A percentile compares a stretch with the other conserved stretches of the same genome.
Conservation (phyloP, 1,140 invertebrate genomes). For the Bombus balteatus region DNA sequence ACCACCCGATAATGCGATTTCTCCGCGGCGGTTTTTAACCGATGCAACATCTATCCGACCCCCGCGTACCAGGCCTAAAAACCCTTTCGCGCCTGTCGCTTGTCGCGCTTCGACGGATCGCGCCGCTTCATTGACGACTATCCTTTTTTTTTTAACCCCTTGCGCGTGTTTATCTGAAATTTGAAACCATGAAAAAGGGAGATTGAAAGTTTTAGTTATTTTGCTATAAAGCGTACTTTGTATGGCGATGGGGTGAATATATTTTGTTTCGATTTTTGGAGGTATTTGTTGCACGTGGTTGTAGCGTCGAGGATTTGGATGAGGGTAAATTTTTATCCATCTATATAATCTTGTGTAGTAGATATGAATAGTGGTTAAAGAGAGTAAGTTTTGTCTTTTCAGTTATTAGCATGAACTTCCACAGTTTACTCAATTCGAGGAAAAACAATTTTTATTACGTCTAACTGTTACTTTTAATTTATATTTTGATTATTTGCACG, state of each 20-base stretch:
- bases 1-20: constrained; percentile 72
- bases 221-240: neutral
- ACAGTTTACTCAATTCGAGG: too few species aligned
- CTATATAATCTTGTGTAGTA: too few species aligned
- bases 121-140: too few species aligned
- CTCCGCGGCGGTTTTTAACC: constrained; percentile 59
- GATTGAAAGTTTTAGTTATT: neutral
- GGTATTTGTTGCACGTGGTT: too few species aligned
- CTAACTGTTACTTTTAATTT: neutral
- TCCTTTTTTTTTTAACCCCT: neutral
- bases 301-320: too few species aligned
- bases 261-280: too few species aligned
- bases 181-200: neutral
- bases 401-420: too few species aligned
- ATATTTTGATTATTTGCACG: neutral
- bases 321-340: too few species aligned
- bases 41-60: neutral
- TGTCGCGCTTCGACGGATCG: neutral
- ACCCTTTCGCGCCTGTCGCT: neutral
- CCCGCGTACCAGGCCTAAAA: neutral
- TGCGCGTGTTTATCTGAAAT: neutral
- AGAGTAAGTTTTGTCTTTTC: too few species aligned
- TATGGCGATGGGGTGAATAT: too few species aligned
- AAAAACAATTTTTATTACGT: too few species aligned
- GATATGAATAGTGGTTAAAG: too few species aligned